phyloP scores from a whole-genome alignment of 2,888 invertebrate genomes.

The Drosophila niveifrons region DNA sequence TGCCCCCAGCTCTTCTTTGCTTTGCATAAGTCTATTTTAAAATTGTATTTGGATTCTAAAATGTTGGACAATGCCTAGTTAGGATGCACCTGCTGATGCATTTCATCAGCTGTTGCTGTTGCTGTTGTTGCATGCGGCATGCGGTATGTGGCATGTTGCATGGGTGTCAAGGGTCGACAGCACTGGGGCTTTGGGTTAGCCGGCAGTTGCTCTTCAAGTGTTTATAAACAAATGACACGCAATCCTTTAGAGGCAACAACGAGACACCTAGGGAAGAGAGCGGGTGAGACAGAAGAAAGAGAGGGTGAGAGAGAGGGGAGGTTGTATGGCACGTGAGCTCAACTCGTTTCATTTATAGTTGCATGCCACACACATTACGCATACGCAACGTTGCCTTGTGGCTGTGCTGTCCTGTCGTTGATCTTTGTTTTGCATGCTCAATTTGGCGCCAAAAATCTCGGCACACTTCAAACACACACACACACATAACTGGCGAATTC shows the following conservation, averaged over 20 bases:
- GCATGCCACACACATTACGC: constrained; percentile 69
- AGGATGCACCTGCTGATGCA: constrained; percentile 37
- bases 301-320: not conserved
- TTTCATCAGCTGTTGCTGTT: constrained; percentile 41
- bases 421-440: constrained; percentile 68
- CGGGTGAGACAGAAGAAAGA: constrained; percentile 8
- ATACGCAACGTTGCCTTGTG: constrained; percentile 60
- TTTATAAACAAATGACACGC: constrained; percentile 84
- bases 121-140: constrained; percentile 9
- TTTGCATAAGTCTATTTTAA: not conserved
- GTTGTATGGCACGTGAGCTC: constrained; percentile 46
- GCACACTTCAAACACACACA: constrained; percentile 33
- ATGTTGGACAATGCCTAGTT: constrained; percentile 14
- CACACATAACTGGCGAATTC: constrained; percentile 50
- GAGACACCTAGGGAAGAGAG: constrained; percentile 29
- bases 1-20: not conserved
- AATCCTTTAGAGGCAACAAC: constrained; percentile 68
- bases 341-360: constrained; percentile 42
- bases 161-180: constrained; percentile 60
- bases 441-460: constrained; percentile 77
- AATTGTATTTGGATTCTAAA: not conserved
- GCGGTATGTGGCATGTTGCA: constrained; percentile 31
- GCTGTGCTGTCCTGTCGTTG: constrained; percentile 35
- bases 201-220: constrained; percentile 62
- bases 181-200: constrained; percentile 63